Percentiles rank a stretch among this genome's conserved stretches.
phyloP scores from a whole-genome alignment of 2,888 invertebrate species.

The Uropetala carovei region DNA sequence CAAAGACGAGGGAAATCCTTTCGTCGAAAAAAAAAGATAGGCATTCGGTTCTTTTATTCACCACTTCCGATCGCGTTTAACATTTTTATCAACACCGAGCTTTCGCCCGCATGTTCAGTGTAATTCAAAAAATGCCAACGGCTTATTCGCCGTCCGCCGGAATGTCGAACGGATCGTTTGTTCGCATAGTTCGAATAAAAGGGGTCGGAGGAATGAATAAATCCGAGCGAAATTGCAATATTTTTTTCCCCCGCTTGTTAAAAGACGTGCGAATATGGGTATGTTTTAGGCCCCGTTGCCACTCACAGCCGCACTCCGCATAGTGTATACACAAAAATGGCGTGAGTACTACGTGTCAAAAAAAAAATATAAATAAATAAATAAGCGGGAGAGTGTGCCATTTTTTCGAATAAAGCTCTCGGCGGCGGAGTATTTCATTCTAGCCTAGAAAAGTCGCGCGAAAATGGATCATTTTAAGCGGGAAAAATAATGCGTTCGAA shows the following conservation, averaged over 20 bases:
- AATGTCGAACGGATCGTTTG: background rate
- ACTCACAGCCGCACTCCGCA: background rate
- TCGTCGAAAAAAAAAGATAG: too few relatives aligned
- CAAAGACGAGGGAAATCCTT: too few relatives aligned
- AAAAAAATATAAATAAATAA: too few relatives aligned
- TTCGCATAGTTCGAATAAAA: background rate
- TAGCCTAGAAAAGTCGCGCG: too few relatives aligned
- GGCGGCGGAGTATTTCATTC: background rate
- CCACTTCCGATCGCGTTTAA: too few relatives aligned
- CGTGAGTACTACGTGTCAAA: background rate
- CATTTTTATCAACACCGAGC: too few relatives aligned
- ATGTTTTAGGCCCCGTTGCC: background rate
- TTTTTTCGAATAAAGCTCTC: background rate
- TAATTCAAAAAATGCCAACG: background rate
- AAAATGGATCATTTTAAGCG: too few relatives aligned
- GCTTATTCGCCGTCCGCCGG: background rate
- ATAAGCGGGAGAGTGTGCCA: background rate
- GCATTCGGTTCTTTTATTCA: too few relatives aligned
- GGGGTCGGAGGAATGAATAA: background rate
- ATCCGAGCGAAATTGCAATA: background rate
- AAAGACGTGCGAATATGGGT: background rate
- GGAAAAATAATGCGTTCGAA: too few relatives aligned
- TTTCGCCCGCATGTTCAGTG: background rate
- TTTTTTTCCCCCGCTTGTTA: background rate
- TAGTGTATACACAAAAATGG: background rate